A percentile compares a stretch with the other conserved stretches of the same genome.
Evolutionary conservation across 2,888 invertebrate species (phyloP).

Genomic region (Harpalus rufipes): DNA sequence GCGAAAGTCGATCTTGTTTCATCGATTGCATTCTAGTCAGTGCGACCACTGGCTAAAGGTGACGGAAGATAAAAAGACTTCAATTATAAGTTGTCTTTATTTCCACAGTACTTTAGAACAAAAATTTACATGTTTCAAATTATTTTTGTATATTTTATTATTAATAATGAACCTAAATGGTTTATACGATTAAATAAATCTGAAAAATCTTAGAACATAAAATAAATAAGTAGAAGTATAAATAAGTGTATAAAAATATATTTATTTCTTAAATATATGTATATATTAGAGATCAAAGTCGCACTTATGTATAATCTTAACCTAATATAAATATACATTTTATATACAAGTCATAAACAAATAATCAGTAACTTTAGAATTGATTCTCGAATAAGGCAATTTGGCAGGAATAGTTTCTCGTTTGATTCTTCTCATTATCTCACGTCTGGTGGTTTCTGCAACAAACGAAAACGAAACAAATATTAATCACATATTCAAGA

Average conservation of each 20-base stretch:
- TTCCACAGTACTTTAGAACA: too few species aligned
- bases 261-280: constrained; percentile 48
- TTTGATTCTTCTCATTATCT: not conserved
- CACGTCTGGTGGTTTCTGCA: constrained; percentile 9
- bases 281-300: constrained; percentile 53
- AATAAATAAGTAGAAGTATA: not conserved
- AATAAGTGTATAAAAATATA: constrained; percentile 47
- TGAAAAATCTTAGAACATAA: not conserved
- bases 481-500: constrained; percentile 13
- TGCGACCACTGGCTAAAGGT: too few species aligned
- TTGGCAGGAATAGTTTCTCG: constrained; percentile 37
- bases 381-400: constrained; percentile 17
- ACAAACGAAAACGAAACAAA: constrained; percentile 27
- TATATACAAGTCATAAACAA: constrained; percentile 35
- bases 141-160: too few species aligned
- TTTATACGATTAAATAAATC: too few species aligned
- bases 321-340: constrained; percentile 51
- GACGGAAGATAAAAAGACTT: too few species aligned
- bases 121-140: too few species aligned
- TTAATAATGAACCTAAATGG: too few species aligned
- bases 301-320: constrained; percentile 35
- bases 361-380: constrained; percentile 17
- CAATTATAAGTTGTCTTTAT: too few species aligned
- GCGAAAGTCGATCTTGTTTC: too few species aligned
- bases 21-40: too few species aligned